phyloP scores from a whole-genome alignment of 2,113 vertebrate genomes.

The Ahaetulla prasina region DNA sequence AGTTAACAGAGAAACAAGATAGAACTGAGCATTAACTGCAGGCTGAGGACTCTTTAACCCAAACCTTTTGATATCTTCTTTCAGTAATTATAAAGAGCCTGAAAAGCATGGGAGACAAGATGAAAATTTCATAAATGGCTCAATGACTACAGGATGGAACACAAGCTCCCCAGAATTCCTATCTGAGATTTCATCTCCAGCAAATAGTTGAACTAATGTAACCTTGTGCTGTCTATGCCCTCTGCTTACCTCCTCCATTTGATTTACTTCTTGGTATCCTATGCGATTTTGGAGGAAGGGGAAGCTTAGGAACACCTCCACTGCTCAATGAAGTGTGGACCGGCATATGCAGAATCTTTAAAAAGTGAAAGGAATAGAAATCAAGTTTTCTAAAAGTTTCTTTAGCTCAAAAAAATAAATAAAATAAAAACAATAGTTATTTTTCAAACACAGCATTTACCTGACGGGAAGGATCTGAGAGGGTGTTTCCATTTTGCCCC shows the following conservation, averaged over 20 bases:
- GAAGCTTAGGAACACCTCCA: slow-evolving; percentile 70
- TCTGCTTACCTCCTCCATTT: slow-evolving; percentile 64
- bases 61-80: not conserved
- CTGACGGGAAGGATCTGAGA: slow-evolving; percentile 82
- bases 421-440: not conserved
- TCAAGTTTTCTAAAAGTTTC: not conserved
- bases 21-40: not conserved
- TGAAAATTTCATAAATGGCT: not conserved
- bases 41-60: not conserved
- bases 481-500: slow-evolving; percentile 75
- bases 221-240: not conserved
- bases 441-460: slow-evolving; percentile 62
- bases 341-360: slow-evolving; percentile 75
- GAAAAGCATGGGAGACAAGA: not conserved
- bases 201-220: not conserved
- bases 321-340: slow-evolving; percentile 69
- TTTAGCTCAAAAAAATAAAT: not conserved
- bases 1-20: not conserved
- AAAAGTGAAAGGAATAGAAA: slow-evolving; percentile 29
- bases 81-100: not conserved
- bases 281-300: slow-evolving; percentile 71
- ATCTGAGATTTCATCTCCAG: not conserved
- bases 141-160: not conserved
- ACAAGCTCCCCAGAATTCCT: not conserved
- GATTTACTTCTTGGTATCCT: slow-evolving; percentile 66